Percentiles rank a stretch among this genome's conserved stretches.
These are phyloP conservation scores for Procapra przewalskii DNA, from an alignment of 2,113 vertebrate genomes.

Conservation along the genomic window DNA sequence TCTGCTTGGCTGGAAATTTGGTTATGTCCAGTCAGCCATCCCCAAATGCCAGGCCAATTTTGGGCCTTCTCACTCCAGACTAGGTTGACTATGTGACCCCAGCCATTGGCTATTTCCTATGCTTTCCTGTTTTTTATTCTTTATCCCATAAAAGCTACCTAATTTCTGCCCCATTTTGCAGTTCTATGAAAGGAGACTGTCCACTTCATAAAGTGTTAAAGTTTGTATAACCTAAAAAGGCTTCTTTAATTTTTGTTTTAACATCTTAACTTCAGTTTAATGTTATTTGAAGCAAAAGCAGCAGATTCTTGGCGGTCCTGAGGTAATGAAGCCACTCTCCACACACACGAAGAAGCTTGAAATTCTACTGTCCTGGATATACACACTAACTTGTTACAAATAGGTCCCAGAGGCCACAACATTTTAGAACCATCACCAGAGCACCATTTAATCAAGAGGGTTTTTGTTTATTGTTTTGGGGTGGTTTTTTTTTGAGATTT, in stretches of 20 bases:
- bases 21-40: too few relatives aligned
- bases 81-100: background rate
- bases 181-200: background rate
- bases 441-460: background rate
- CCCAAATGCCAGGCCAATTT: background rate
- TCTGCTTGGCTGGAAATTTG: background rate
- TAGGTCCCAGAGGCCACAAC: background rate
- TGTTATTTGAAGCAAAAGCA: background rate
- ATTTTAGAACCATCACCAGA: background rate
- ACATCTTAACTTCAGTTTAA: background rate
- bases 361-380: background rate
- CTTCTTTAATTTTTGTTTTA: background rate
- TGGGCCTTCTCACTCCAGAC: background rate
- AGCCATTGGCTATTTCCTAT: background rate
- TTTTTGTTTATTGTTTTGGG: background rate
- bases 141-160: background rate
- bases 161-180: background rate
- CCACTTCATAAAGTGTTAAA: background rate
- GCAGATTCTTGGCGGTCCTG: background rate
- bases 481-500: background rate
- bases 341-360: rapidly evolving
- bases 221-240: background rate
- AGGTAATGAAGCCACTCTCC: background rate
- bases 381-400: background rate
- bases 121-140: background rate